Evolutionary conservation across 2,888 invertebrate genomes (phyloP).

Genomic region (Cylloceria caligata): DNA sequence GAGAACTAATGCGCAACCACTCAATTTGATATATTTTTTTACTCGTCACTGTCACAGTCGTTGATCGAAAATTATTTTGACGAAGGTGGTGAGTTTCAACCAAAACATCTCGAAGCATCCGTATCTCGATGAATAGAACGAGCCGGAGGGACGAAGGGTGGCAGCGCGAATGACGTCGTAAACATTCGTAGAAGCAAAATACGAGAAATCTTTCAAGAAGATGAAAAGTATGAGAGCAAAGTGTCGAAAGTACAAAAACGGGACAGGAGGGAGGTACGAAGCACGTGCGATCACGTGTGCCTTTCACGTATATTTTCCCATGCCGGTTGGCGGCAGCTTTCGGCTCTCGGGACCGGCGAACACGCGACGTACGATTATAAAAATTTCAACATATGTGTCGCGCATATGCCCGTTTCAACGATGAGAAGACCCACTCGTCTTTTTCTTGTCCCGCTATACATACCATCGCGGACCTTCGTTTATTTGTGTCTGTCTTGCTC

Average conservation of each 20-base stretch:
- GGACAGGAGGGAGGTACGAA: slow-evolving; percentile 2
- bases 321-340: slow-evolving; percentile 40
- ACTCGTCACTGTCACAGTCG: too few relatives aligned
- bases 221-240: not conserved
- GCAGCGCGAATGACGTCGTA: not conserved
- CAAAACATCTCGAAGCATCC: slow-evolving; percentile 16
- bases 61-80: not conserved
- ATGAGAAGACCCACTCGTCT: slow-evolving; percentile 13
- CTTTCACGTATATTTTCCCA: slow-evolving; percentile 40
- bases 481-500: slow-evolving; percentile 62
- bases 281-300: not conserved
- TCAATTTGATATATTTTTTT: too few relatives aligned
- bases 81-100: slow-evolving; percentile 7
- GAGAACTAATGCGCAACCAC: too few relatives aligned
- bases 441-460: slow-evolving; percentile 24
- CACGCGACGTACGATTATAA: slow-evolving; percentile 61
- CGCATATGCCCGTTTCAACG: slow-evolving; percentile 41
- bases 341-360: not conserved
- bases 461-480: slow-evolving; percentile 29
- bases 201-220: slow-evolving; percentile 1
- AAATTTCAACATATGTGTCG: slow-evolving; percentile 68
- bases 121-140: not conserved
- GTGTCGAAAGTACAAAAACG: not conserved
- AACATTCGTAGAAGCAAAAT: not conserved
- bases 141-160: not conserved